phyloP scores from a whole-genome alignment of 2,797 vertebrate genomes.

The Cossypha dichroa region DNA sequence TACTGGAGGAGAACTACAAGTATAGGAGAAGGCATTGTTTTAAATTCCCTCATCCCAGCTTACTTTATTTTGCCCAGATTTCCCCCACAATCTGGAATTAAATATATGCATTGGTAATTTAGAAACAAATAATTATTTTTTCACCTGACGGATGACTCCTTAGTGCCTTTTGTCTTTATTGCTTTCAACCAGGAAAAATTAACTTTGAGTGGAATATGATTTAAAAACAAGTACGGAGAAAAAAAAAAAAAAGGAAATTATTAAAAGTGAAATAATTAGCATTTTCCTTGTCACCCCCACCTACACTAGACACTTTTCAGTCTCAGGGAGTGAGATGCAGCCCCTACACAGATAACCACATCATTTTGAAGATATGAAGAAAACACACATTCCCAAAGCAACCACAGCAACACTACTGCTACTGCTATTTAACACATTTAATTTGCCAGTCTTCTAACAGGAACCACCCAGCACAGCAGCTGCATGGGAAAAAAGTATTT shows the following conservation, averaged over 20 bases:
- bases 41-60: not conserved
- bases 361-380: not conserved
- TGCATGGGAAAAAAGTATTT: not conserved
- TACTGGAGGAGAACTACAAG: not conserved
- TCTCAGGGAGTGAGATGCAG: not conserved
- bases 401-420: not conserved
- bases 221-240: accelerated
- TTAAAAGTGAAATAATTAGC: not conserved
- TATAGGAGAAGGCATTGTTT: accelerated
- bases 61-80: not conserved
- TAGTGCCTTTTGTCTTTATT: not conserved
- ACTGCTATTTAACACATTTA: not conserved
- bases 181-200: not conserved
- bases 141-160: not conserved
- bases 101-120: not conserved
- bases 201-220: not conserved
- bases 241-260: not conserved
- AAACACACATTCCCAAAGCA: not conserved
- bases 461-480: not conserved
- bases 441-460: not conserved
- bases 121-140: not conserved
- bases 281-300: not conserved
- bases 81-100: not conserved
- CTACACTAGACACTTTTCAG: not conserved
- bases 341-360: accelerated